A percentile compares a stretch with the other conserved stretches of the same genome.
Evolutionary conservation across 1,140 invertebrate genomes (phyloP).

Genomic region (Microplitis demolitor): DNA sequence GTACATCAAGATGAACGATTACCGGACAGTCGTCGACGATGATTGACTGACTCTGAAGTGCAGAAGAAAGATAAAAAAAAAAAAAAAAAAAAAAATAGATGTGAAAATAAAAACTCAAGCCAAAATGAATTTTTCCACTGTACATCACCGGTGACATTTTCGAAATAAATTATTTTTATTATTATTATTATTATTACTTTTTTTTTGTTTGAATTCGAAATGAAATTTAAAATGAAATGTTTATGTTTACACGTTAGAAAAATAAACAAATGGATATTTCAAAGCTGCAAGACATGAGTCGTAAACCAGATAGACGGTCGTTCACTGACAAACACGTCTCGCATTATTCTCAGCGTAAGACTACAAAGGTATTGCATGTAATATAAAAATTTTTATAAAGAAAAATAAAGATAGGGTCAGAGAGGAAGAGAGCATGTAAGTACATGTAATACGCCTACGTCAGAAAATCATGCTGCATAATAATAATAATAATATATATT

Average conservation of each 20-base stretch:
- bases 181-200: not conserved
- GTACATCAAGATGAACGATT: constrained; percentile 1
- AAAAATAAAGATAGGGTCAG: no score
- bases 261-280: not conserved
- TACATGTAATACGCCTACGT: no score
- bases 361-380: not conserved
- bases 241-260: not conserved
- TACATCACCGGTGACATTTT: not conserved
- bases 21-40: not conserved
- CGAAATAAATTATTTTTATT: no score
- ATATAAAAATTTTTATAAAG: not conserved
- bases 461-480: no score
- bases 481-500: no score
- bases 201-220: not conserved
- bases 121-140: not conserved
- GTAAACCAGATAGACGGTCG: constrained; percentile 2
- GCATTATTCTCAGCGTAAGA: constrained; percentile 2
- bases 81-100: no score
- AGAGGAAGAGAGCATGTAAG: no score
- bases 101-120: no score
- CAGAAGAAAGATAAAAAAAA: no score
- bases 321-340: constrained; percentile 10
- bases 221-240: not conserved
- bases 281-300: not conserved
- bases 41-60: not conserved